Base-by-base conservation (phyloP, 2,797 vertebrate genomes). In the Hippoglossus hippoglossus region DNA sequence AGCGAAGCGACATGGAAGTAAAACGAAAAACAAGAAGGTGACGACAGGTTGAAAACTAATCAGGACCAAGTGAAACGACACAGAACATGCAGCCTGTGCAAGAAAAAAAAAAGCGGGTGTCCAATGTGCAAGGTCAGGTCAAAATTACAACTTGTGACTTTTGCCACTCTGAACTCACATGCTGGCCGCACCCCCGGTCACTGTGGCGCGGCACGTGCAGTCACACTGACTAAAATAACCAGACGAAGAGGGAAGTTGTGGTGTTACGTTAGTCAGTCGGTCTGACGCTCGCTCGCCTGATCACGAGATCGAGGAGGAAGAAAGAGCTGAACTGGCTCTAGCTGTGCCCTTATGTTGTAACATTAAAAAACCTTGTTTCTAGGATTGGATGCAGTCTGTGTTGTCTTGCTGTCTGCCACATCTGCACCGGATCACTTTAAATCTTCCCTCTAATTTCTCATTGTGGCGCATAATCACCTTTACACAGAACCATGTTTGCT, bases 241-340 rank as follows among this genome's bases (percentile, higher is more conserved):
- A 22, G 26, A 71, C 55, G 36, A 89, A 87, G 88, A 18, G 58
- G 81, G 89, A 92, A 91, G 82, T 67, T 56, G 72, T 50, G 67
- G 54, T n/a, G 49, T 77, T 78, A 47, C 77, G 63, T 73, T 60
- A 49, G 72, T 28, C 56, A 28, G 44, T 73, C 0, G 7, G 70
- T 66, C 71, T 74, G 72, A 44, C 13, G 15, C 50, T 71, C 1
- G 31, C 56, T 63, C 22, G 59, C n/a, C 65, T 67, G 57, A 71
- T 89, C 87, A 91, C 70, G 55, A 79, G 88, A 79, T 56, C 1
- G 11, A 73, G 58, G 64, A 72, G 73, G 54, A 68, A 71, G 36
- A 79, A 66, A 79, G 24, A 64, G 12, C 51, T 62, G 31, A 86
- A 41, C 7, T 47, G 34, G 47, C 31, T 36, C 12, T 3, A 13